Percentiles rank a stretch among this genome's conserved stretches.
Conservation (phyloP, 2,888 invertebrate genomes). For the Hypselothyrea guttata region DNA sequence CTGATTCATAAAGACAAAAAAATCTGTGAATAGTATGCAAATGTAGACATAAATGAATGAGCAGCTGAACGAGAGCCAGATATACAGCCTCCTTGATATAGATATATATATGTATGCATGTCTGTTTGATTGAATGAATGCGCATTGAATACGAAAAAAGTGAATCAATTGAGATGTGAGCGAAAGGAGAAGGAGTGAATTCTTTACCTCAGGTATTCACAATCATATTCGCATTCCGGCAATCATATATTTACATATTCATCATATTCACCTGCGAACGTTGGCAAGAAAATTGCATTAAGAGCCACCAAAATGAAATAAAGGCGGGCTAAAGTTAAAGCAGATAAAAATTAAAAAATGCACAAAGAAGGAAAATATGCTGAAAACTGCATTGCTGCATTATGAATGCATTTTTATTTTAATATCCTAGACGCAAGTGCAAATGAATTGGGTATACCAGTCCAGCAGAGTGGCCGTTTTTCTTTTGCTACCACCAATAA, state of each 20-base stretch:
- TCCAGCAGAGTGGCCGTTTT: neutral
- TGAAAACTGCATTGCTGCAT: slow-evolving; percentile 61
- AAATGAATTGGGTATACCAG: neutral
- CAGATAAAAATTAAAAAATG: slow-evolving; percentile 21
- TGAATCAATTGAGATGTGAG: slow-evolving; percentile 12
- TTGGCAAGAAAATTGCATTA: slow-evolving; percentile 34
- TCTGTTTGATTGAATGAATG: slow-evolving; percentile 70
- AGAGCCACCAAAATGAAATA: slow-evolving; percentile 40
- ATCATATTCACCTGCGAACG: slow-evolving; percentile 44
- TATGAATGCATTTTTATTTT: slow-evolving; percentile 52
- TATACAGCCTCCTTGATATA: too few species aligned
- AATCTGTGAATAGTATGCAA: slow-evolving; percentile 47
- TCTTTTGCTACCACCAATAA: too few species aligned
- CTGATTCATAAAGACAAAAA: slow-evolving; percentile 45
- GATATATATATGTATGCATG: too few species aligned
- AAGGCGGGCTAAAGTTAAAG: slow-evolving; percentile 41
- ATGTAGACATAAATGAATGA: slow-evolving; percentile 60
- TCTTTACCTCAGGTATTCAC: slow-evolving; percentile 31
- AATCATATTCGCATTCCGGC: slow-evolving; percentile 12
- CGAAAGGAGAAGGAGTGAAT: neutral
- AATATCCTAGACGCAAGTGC: slow-evolving; percentile 5
- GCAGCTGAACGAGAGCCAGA: slow-evolving; percentile 38
- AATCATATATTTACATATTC: slow-evolving; percentile 28
- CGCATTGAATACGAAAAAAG: slow-evolving; percentile 51
- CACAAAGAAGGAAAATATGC: slow-evolving; percentile 12